These are phyloP conservation scores for Saccopteryx bilineata DNA, from an alignment of 2,113 vertebrate genomes.

Conservation along the genomic window DNA sequence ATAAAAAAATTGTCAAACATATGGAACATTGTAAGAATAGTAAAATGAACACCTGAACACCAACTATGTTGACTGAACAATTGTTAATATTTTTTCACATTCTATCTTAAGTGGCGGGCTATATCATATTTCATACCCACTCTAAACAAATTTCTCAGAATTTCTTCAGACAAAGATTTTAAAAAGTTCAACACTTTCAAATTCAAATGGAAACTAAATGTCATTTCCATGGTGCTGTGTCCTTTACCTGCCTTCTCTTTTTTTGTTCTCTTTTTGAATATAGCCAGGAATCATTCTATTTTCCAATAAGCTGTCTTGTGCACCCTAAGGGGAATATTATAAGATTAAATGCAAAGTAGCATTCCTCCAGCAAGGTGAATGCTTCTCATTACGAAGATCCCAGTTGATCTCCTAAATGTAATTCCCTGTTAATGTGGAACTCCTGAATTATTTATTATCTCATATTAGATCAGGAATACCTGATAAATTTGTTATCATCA, in stretches of 20 bases:
- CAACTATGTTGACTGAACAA: constrained; percentile 25
- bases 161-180: constrained; percentile 83
- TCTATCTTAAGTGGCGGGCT: background rate
- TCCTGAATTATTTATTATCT: constrained; percentile 90
- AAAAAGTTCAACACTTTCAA: constrained; percentile 76
- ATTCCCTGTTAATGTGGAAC: constrained; percentile 89
- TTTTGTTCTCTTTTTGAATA: constrained; percentile 82
- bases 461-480: constrained; percentile 89
- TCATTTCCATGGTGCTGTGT: constrained; percentile 86
- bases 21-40: background rate
- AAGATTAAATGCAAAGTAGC: constrained; percentile 88
- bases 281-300: constrained; percentile 85
- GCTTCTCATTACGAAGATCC: constrained; percentile 88
- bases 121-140: constrained; percentile 64
- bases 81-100: constrained; percentile 13
- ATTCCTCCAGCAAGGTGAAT: constrained; percentile 89
- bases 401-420: constrained; percentile 88
- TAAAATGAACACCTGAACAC: background rate
- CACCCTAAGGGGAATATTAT: constrained; percentile 89
- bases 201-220: constrained; percentile 84
- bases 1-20: background rate
- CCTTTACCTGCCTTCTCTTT: constrained; percentile 79
- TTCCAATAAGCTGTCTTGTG: constrained; percentile 87
- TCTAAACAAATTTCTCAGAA: constrained; percentile 79
- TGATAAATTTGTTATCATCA: constrained; percentile 88